Base-by-base conservation (phyloP, 2,888 invertebrate genomes). In the Melieria omissa region DNA sequence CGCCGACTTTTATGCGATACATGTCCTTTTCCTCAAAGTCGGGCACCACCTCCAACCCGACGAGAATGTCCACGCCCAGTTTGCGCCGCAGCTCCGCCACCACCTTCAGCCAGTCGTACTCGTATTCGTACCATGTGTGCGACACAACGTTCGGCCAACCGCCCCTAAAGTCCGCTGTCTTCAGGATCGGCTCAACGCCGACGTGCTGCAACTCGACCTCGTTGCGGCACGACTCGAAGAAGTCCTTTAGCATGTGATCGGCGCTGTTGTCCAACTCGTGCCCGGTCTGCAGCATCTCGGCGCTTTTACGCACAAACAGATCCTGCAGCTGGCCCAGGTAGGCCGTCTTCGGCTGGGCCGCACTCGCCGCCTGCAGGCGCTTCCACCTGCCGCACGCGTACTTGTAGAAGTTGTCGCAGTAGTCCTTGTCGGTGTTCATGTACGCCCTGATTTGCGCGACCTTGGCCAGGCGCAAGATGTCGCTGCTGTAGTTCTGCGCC, bases 361-460 rank as follows among this genome's bases (percentile, higher is more conserved):
- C 54, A 0, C 67, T 73, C 0, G 85, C 79, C 3, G 83, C 83
- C 71, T 86, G 81, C 14, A 81, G 42, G 8, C 79, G 81, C 0
- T 78, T 70, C 85, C 85, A 85, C 41, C 81, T 85, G 55, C 86
- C 86, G 46, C 85, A 85, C 14, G 86, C 86, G 66, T 80, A 86
- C 63, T 81, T 78, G 63, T 85, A 85, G 55, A 85, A 85, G 74
- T 86, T 81, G 16, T 77, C 74, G 69, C 85, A 85, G 0, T 83
- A 80, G 47, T 77, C 72, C 0, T 77, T 71, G 0, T 77, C 78
- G 41, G 80, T 78, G 46, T 78, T 78, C 69, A 86, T 76, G 65
- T 84, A 85, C 10, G 81, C 80, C 61, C 78, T 82, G 12, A 85
- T 81, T 66, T 84, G 83, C 0, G 81, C 80, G 0, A 84, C 83